A percentile compares a stretch with the other conserved stretches of the same genome.
Evolutionary conservation across 2,888 invertebrate species (phyloP).

Genomic region (Oithona nana): DNA sequence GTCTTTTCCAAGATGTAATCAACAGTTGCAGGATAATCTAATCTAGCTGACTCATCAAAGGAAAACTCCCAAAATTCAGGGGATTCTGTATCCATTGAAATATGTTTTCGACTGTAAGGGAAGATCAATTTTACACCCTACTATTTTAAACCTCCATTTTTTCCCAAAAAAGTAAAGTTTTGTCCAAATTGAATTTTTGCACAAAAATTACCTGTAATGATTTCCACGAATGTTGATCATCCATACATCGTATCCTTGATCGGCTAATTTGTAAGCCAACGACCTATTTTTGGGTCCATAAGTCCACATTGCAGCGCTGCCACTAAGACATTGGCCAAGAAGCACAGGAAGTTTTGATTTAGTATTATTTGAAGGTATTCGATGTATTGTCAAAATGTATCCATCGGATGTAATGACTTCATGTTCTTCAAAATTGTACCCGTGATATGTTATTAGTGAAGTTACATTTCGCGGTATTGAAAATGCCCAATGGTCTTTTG

Average conservation of each 20-base stretch:
- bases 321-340: not conserved
- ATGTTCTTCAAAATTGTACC: not conserved
- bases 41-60: slow-evolving; percentile 28
- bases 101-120: too few species aligned
- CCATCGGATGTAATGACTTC: not conserved
- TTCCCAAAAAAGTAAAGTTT: too few species aligned
- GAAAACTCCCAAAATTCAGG: slow-evolving; percentile 18
- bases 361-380: too few species aligned
- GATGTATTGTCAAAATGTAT: not conserved
- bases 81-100: too few species aligned
- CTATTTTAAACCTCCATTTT: too few species aligned
- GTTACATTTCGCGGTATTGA: too few species aligned
- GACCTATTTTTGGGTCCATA: not conserved
- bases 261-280: not conserved
- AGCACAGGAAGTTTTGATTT: not conserved
- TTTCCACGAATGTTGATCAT: slow-evolving; percentile 18
- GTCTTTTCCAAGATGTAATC: slow-evolving; percentile 25
- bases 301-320: not conserved
- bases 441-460: too few species aligned
- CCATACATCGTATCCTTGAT: slow-evolving; percentile 19
- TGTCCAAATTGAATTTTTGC: too few species aligned
- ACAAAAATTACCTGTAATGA: slow-evolving; percentile 15
- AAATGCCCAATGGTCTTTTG: too few species aligned
- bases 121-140: too few species aligned
- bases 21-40: slow-evolving; percentile 28